Conservation (phyloP, 2,113 vertebrate species). For the Candoia aspera region DNA sequence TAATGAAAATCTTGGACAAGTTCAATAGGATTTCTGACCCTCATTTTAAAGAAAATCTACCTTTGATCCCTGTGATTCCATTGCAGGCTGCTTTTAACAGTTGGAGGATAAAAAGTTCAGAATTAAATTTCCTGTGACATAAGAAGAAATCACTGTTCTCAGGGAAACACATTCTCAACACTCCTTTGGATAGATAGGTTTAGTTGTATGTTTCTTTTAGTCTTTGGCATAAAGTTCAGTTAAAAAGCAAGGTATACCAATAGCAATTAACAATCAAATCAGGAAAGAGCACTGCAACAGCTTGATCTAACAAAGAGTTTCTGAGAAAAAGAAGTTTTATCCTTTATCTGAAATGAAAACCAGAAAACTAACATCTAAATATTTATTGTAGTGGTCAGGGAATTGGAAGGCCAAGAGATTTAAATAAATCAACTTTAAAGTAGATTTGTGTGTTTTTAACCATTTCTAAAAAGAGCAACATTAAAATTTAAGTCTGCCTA, state of each 20-base stretch:
- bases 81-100: not conserved
- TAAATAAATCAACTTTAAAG: not conserved
- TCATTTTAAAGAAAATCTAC: not conserved
- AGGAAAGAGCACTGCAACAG: not conserved
- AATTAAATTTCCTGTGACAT: not conserved
- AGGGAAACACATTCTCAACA: not conserved
- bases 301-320: not conserved
- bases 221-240: not conserved
- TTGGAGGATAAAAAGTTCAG: not conserved
- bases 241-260: not conserved
- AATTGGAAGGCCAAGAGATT: not conserved
- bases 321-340: not conserved
- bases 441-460: not conserved
- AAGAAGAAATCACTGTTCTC: not conserved
- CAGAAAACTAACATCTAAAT: not conserved
- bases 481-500: not conserved
- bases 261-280: not conserved
- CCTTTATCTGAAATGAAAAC: not conserved
- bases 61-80: not conserved
- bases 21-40: not conserved
- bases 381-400: not conserved
- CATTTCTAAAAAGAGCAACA: not conserved
- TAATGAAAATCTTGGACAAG: not conserved
- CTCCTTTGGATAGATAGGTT: not conserved
- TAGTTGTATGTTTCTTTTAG: not conserved